These are phyloP conservation scores for Teleogryllus oceanicus DNA, from an alignment of 2,888 invertebrate genomes.

Conservation along the genomic window DNA sequence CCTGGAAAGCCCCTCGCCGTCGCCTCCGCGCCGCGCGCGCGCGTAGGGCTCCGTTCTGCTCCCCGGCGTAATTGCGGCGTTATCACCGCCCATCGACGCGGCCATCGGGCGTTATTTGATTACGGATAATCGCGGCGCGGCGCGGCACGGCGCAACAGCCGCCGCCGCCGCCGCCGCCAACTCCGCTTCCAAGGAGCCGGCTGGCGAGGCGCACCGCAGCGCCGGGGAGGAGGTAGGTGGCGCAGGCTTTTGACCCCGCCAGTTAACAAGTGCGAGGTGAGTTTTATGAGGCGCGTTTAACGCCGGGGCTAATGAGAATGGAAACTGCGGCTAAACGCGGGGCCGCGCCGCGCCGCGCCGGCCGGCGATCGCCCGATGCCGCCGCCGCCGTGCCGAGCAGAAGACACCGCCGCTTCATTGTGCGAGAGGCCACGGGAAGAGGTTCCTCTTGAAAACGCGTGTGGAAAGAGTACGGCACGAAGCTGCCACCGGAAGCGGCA, in stretches of 20 bases:
- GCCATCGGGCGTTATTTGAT: constrained; percentile 3
- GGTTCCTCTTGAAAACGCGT: too few species aligned
- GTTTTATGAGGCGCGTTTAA: neutral
- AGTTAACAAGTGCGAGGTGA: constrained; percentile 18
- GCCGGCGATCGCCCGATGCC: neutral
- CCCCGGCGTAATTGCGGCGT: neutral
- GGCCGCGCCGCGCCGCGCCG: neutral
- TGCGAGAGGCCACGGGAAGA: too few species aligned
- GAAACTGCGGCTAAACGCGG: neutral
- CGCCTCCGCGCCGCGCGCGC: neutral
- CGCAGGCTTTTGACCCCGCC: neutral
- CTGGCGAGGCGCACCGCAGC: neutral
- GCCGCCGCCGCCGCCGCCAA: too few species aligned
- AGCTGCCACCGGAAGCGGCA: too few species aligned
- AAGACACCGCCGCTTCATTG: too few species aligned
- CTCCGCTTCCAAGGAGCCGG: neutral
- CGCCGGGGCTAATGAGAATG: constrained; percentile 18
- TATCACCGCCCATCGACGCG: neutral
- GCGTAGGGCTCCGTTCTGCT: too few species aligned
- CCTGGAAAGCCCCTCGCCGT: neutral
- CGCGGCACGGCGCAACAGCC: neutral
- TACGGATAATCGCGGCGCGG: neutral
- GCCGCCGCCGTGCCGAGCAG: too few species aligned
- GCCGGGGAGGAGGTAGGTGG: neutral
- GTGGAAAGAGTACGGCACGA: too few species aligned